phyloP scores from a whole-genome alignment of 2,888 invertebrate genomes.

The Phrixothrix hirtus region DNA sequence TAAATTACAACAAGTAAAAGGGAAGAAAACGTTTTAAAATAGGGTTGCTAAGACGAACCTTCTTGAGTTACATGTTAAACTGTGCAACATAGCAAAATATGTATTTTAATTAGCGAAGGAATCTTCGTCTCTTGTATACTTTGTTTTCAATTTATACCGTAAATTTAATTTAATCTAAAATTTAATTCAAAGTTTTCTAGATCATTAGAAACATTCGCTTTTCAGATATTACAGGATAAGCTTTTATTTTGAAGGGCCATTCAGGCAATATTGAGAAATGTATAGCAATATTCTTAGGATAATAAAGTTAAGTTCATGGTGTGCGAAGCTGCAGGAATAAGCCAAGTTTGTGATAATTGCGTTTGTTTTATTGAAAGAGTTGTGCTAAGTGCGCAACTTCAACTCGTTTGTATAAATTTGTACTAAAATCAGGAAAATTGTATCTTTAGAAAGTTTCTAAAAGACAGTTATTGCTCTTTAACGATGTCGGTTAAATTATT shows the following conservation, averaged over 20 bases:
- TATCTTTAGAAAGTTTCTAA: conserved; percentile 16
- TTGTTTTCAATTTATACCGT: no score
- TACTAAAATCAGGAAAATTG: conserved; percentile 27
- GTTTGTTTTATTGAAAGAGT: conserved; percentile 39
- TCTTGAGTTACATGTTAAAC: no score
- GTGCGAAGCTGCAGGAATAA: background rate
- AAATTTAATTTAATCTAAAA: no score
- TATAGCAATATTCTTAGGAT: background rate
- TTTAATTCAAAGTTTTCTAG: background rate
- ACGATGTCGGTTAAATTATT: conserved; percentile 14
- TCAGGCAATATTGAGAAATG: background rate
- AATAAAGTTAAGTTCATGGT: background rate
- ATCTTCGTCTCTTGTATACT: no score
- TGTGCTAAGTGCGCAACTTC: conserved; percentile 30
- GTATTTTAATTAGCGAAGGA: no score
- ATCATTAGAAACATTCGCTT: background rate
- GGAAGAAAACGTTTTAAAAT: no score
- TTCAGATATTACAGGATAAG: background rate
- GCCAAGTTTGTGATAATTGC: conserved; percentile 33
- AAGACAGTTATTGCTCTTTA: conserved; percentile 17
- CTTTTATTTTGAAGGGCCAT: background rate
- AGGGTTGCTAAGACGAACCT: no score
- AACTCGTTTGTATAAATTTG: conserved; percentile 27
- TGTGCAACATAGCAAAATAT: no score
- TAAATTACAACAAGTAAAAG: no score